Evolutionary conservation across 2,113 vertebrate genomes (phyloP).

Genomic region (Heterochromis multidens): DNA sequence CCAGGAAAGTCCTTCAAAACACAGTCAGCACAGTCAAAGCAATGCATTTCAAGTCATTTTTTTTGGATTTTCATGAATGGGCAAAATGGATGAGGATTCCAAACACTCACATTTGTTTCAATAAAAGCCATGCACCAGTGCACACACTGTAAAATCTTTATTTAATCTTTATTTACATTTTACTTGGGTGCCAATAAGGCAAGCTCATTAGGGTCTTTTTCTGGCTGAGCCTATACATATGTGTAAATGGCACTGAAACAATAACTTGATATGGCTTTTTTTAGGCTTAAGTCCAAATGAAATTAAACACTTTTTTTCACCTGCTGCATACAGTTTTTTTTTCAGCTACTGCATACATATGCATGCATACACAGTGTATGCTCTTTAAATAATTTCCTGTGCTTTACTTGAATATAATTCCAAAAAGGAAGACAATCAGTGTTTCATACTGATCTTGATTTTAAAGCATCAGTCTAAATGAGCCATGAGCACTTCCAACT

Average conservation of each 20-base stretch:
- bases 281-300: neutral
- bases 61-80: neutral
- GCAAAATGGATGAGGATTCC: neutral
- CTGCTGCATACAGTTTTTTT: neutral
- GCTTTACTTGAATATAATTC: neutral
- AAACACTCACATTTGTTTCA: neutral
- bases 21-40: neutral
- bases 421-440: neutral
- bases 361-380: neutral
- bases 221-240: neutral
- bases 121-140: neutral
- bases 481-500: conserved; percentile 2
- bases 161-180: neutral
- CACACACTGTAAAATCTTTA: neutral
- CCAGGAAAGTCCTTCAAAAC: conserved; percentile 6
- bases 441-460: conserved; percentile 14
- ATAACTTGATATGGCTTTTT: neutral
- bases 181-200: neutral
- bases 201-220: neutral
- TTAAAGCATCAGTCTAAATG: neutral
- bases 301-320: neutral
- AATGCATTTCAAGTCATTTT: neutral
- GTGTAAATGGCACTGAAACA: neutral
- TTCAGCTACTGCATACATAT: neutral
- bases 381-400: neutral